Conservation (phyloP, 2,888 invertebrate genomes). For the Diachrysia chrysitis region DNA sequence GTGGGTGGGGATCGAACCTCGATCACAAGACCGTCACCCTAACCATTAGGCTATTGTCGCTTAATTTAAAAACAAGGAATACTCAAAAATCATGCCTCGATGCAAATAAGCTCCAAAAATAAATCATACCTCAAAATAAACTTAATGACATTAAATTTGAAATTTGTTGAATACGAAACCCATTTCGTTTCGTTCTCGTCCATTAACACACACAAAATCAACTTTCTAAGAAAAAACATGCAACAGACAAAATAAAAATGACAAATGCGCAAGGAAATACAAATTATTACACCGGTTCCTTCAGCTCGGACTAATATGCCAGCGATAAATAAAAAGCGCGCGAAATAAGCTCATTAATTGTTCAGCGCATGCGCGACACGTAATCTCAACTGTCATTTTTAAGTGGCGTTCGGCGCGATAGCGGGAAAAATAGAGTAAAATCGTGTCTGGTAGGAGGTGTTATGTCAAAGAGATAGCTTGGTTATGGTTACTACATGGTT, state of each 20-base stretch:
- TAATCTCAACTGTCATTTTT: constrained; percentile 81
- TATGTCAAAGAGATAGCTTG: background rate
- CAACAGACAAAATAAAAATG: constrained; percentile 63
- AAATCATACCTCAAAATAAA: background rate
- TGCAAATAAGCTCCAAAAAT: background rate
- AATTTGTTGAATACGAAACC: constrained; percentile 12
- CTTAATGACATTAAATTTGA: constrained; percentile 4
- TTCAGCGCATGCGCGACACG: constrained; percentile 69
- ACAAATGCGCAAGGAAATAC: constrained; percentile 63
- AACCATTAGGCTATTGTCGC: too few species aligned
- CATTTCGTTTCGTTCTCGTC: constrained; percentile 9
- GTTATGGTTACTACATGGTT: background rate
- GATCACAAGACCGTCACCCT: too few species aligned
- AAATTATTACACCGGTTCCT: constrained; percentile 63
- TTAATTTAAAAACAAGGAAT: background rate
- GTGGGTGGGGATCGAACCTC: too few species aligned
- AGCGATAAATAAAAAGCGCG: constrained; percentile 81
- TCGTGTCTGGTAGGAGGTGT: background rate
- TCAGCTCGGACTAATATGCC: constrained; percentile 72
- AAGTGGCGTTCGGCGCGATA: constrained; percentile 65
- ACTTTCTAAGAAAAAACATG: constrained; percentile 48
- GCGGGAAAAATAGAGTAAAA: constrained; percentile 6
- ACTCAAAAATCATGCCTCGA: background rate
- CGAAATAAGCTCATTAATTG: constrained; percentile 85
- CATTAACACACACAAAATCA: constrained; percentile 19